Evolutionary conservation across 2,888 invertebrate species (phyloP).

Genomic region (Caenorhabditis wallacei): DNA sequence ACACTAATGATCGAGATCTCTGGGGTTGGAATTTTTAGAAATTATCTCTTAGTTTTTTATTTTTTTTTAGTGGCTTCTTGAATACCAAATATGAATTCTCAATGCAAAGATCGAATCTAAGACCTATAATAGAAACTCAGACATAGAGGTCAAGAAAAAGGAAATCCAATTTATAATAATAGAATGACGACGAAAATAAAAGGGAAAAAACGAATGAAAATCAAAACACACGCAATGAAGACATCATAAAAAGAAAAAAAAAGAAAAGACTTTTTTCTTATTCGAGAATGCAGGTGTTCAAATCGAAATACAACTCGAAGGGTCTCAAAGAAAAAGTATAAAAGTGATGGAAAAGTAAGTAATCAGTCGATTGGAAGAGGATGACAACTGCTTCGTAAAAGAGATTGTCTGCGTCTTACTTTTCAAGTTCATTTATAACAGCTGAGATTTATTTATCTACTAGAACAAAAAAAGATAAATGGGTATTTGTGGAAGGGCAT

Average conservation of each 20-base stretch:
- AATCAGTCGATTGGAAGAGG: conserved; percentile 42
- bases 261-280: background rate
- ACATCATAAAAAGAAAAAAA: background rate
- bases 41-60: background rate
- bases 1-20: conserved; percentile 1
- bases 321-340: background rate
- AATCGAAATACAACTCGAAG: background rate
- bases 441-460: background rate
- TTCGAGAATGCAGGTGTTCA: background rate
- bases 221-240: conserved; percentile 4
- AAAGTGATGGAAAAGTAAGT: conserved; percentile 35
- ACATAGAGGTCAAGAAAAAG: background rate
- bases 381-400: conserved; percentile 36
- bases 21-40: background rate
- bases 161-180: background rate
- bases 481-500: background rate
- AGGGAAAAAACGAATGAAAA: background rate
- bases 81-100: background rate
- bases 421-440: conserved; percentile 4
- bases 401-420: conserved; percentile 40
- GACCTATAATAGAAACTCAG: background rate
- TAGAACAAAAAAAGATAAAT: background rate
- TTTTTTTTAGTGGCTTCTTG: background rate
- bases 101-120: background rate
- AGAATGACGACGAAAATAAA: background rate